Base-by-base conservation (phyloP, 1,140 invertebrate genomes). In the Zaprionus ghesquierei region DNA sequence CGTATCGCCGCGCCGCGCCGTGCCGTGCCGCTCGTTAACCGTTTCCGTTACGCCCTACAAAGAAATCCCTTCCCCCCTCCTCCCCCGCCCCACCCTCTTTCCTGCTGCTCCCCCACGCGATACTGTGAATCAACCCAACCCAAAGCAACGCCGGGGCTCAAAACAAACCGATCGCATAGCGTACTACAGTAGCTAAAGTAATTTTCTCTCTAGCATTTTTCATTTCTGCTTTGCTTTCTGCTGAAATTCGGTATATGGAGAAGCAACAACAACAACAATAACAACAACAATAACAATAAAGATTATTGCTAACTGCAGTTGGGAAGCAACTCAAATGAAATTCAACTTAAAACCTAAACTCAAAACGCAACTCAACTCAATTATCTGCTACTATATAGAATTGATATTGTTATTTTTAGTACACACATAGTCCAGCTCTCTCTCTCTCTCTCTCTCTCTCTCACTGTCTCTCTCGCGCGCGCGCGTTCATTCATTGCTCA, bases 401-500 rank as follows among this genome's bases (percentile, higher is more conserved):
- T 58, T 58, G 9, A 63, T 70, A 70, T 75, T 75, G 59, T 75
- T 70, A 75, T 75, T 75, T 69, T 75, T 75, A 75, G 65, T 65
- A 64, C n/a, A n/a, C n/a, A n/a, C n/a, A n/a, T n/a, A n/a, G n/a
- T n/a, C n/a, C n/a, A n/a, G n/a, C n/a, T 18, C 20, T 2, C 44
- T 20, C 44, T 20, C 44, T 10, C 44, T 12, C 18, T 18, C 20
- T 5, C 23, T 3, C 23, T 22, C 44, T 22, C 15, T 20, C 18
- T 20, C 44, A 20, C 15, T 46, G 12, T 22, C 18, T 54, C 5
- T 38, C 6, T 8, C 35, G 15, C 6, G 5, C 35, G 29, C 56
- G 18, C 35, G 29, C 31, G 50, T 81, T 80, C 80, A 85, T 80
- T 80, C 81, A 85, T 77, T 73, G 79, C 62, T 60, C 61, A 65